phyloP scores from a whole-genome alignment of 2,113 vertebrate genomes.

The Hiodon alosoides region DNA sequence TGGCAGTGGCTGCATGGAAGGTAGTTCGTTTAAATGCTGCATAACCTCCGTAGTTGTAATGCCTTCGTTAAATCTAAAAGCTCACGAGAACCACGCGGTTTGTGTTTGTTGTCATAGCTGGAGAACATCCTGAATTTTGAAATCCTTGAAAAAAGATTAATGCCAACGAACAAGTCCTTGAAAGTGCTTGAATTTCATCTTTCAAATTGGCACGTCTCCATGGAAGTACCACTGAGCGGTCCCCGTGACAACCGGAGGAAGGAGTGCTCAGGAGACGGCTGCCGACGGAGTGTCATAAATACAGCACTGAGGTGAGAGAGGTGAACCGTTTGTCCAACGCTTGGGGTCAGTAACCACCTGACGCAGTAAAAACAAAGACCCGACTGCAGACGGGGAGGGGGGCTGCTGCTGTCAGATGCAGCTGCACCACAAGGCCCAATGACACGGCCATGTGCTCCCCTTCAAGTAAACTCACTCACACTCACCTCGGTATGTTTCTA shows the following conservation, averaged over 20 bases:
- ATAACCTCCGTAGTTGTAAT: too few relatives aligned
- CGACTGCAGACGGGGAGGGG: slow-evolving; percentile 10
- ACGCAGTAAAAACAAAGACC: slow-evolving; percentile 15
- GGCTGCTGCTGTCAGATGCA: slow-evolving; percentile 21
- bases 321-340: slow-evolving; percentile 7
- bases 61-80: too few relatives aligned
- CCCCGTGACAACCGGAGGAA: not conserved
- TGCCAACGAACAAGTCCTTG: not conserved
- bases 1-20: too few relatives aligned
- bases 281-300: slow-evolving; percentile 27
- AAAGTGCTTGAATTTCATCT: not conserved
- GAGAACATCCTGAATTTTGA: too few relatives aligned
- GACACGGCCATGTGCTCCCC: slow-evolving; percentile 12
- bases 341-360: slow-evolving; percentile 6
- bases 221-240: too few relatives aligned
- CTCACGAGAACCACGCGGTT: too few relatives aligned
- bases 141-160: not conserved
- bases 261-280: slow-evolving; percentile 23
- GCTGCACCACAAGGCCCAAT: not conserved
- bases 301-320: too few relatives aligned
- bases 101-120: too few relatives aligned
- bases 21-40: too few relatives aligned
- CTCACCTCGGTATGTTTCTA: too few relatives aligned
- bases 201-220: too few relatives aligned
- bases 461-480: not conserved